A percentile compares a stretch with the other conserved stretches of the same genome.
Evolutionary conservation across 2,888 invertebrate species (phyloP).

Genomic region (Anorthoa munda): DNA sequence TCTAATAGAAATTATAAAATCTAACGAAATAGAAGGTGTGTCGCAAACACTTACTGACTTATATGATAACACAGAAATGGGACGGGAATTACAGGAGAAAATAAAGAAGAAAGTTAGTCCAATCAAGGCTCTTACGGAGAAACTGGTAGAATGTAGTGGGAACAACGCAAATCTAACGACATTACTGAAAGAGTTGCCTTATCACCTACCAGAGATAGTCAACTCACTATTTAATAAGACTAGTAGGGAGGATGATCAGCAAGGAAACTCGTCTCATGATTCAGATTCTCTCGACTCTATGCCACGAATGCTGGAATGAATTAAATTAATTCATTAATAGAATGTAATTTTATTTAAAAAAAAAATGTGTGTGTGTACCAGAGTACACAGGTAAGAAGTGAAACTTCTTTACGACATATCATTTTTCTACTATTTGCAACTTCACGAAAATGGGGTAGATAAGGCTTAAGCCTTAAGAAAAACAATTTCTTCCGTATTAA

Average conservation of each 20-base stretch:
- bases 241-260: not conserved
- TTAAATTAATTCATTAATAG: not conserved
- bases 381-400: too few species aligned
- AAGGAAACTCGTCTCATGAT: constrained; percentile 29
- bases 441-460: too few species aligned
- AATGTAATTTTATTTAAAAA: not conserved
- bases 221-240: constrained; percentile 18
- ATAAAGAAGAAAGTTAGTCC: constrained; percentile 49
- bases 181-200: constrained; percentile 50
- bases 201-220: constrained; percentile 53
- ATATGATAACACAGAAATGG: constrained; percentile 35
- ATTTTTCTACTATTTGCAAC: too few species aligned
- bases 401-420: too few species aligned
- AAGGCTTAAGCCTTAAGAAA: too few species aligned
- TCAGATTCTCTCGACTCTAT: constrained; percentile 2
- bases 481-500: too few species aligned
- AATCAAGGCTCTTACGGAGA: constrained; percentile 19
- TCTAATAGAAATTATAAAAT: constrained; percentile 50
- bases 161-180: constrained; percentile 54
- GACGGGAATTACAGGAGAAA: constrained; percentile 25
- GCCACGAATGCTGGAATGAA: constrained; percentile 12
- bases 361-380: too few species aligned
- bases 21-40: constrained; percentile 39
- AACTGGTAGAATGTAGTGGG: constrained; percentile 24
- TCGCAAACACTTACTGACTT: constrained; percentile 28